These are phyloP conservation scores for Vireo griseus DNA, from an alignment of 2,797 vertebrate genomes.

Conservation along the genomic window DNA sequence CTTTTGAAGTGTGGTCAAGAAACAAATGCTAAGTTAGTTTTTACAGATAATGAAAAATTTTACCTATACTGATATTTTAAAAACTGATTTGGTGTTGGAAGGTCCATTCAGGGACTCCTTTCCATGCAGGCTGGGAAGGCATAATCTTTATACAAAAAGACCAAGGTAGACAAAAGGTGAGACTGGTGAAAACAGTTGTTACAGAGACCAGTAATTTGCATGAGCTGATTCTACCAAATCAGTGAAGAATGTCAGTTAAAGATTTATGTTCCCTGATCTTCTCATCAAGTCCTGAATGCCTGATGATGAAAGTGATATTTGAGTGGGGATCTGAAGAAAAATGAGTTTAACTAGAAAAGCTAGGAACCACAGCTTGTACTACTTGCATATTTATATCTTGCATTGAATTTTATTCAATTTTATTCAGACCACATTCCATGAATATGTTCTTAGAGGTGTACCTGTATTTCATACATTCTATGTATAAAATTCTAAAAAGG, in stretches of 20 bases:
- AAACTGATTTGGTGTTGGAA: background rate
- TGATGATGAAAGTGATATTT: slow-evolving; percentile 36
- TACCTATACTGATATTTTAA: background rate
- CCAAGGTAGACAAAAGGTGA: background rate
- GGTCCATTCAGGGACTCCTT: background rate
- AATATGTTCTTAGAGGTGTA: background rate
- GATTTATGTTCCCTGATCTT: slow-evolving; percentile 20
- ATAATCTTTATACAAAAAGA: background rate
- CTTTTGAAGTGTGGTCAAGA: background rate
- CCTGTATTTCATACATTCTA: background rate
- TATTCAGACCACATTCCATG: background rate
- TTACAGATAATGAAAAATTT: background rate
- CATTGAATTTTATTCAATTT: background rate
- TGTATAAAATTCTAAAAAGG: background rate
- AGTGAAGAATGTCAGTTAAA: slow-evolving; percentile 27
- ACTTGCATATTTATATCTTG: slow-evolving; percentile 7
- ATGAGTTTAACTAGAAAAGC: slow-evolving; percentile 10
- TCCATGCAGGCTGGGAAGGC: background rate
- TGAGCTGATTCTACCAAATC: background rate
- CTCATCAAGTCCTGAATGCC: background rate
- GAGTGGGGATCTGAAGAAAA: slow-evolving; percentile 20
- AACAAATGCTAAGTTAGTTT: background rate
- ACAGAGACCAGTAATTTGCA: background rate
- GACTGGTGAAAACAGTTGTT: background rate
- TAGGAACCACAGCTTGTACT: background rate